Conservation (phyloP, 2,888 invertebrate genomes). For the Morinoia aosen region DNA sequence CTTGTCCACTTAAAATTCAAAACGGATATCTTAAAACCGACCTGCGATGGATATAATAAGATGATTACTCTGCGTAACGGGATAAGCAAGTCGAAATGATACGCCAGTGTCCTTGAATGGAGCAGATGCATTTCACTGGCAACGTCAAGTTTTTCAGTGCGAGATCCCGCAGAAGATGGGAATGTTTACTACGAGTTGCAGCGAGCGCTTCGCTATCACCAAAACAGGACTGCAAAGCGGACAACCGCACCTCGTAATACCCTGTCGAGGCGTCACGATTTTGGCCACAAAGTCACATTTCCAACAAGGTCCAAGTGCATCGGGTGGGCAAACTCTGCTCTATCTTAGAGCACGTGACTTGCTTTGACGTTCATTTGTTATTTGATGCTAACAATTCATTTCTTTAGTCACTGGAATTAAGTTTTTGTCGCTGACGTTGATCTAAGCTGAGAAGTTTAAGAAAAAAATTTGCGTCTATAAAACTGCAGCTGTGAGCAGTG, state of each 20-base stretch:
- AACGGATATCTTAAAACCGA: too few species aligned
- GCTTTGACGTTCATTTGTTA: neutral
- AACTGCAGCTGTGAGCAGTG: neutral
- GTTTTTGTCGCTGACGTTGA: neutral
- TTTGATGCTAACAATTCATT: neutral
- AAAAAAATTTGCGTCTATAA: neutral
- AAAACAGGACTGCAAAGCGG: neutral
- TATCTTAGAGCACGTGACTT: neutral
- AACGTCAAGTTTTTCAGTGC: neutral
- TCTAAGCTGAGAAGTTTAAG: neutral
- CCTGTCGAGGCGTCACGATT: neutral
- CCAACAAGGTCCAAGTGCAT: neutral
- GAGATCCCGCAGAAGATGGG: neutral
- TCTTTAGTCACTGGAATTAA: neutral
- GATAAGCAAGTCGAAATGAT: neutral
- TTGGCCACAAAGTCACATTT: neutral
- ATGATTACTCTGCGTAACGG: neutral
- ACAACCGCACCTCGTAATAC: neutral
- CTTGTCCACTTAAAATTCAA: too few species aligned
- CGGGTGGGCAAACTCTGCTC: neutral
- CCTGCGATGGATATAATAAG: too few species aligned
- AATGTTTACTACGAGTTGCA: neutral
- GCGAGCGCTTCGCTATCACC: neutral
- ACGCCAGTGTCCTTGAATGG: neutral
- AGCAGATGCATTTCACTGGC: neutral